Evolutionary conservation across 2,797 vertebrate genomes (phyloP).

Genomic region (Garrulus glandarius): DNA sequence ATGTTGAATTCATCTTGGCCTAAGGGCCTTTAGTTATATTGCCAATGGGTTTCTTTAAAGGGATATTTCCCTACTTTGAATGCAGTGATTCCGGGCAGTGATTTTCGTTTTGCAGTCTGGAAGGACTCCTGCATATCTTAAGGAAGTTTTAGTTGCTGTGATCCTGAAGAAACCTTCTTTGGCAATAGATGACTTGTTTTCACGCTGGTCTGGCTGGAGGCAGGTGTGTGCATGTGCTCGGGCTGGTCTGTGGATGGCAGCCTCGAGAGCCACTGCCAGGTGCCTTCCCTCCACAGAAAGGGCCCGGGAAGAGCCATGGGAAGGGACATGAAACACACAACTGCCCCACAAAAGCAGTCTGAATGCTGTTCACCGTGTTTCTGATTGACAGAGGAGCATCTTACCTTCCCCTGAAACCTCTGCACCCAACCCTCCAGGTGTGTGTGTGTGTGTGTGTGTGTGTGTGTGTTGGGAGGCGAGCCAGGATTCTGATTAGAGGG

Average conservation of each 20-base stretch:
- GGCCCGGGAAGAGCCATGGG: neutral
- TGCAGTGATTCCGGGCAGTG: conserved; percentile 6
- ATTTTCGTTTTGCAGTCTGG: conserved; percentile 26
- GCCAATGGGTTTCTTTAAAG: conserved; percentile 19
- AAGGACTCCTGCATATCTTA: conserved; percentile 31
- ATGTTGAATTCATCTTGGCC: neutral
- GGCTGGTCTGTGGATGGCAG: conserved; percentile 41
- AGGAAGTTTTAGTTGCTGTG: neutral
- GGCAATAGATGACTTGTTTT: neutral
- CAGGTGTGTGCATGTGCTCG: neutral
- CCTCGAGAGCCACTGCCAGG: neutral
- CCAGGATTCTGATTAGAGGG: neutral
- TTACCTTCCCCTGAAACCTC: neutral
- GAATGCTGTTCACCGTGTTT: neutral
- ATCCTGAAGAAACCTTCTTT: neutral
- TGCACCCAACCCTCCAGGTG: neutral
- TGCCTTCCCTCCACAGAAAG: neutral
- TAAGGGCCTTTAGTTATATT: neutral
- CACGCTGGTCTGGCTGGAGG: neutral
- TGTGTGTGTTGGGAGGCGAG: neutral
- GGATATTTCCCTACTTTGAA: conserved; percentile 38
- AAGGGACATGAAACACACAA: neutral
- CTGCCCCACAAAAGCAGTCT: neutral
- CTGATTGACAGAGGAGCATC: neutral
- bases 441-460: too few relatives aligned